These are phyloP conservation scores for Phataginus tricuspis DNA, from an alignment of 2,797 vertebrate species.

Conservation along the genomic window DNA sequence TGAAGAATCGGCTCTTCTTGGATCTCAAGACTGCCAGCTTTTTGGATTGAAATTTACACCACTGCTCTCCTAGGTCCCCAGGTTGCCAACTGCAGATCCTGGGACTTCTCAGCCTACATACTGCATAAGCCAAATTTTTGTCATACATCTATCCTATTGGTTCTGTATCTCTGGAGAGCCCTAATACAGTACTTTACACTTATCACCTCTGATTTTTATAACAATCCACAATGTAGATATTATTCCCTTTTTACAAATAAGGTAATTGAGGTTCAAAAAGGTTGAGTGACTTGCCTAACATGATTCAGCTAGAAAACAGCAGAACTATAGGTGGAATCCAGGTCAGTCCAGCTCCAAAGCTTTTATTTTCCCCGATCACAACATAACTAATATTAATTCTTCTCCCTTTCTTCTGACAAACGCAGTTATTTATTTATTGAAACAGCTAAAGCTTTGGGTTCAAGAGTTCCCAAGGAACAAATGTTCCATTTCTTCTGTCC, in stretches of 20 bases:
- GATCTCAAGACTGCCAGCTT: neutral
- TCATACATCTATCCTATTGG: neutral
- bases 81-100: neutral
- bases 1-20: neutral
- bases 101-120: neutral
- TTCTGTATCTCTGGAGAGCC: conserved; percentile 31
- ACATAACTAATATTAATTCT: neutral
- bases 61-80: neutral
- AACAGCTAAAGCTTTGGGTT: neutral
- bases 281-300: conserved; percentile 14
- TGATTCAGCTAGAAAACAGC: neutral
- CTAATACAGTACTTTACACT: neutral
- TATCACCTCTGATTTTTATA: neutral
- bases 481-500: neutral
- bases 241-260: neutral
- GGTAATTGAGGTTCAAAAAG: neutral
- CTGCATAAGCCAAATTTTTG: neutral
- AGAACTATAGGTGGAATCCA: neutral
- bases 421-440: neutral
- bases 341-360: neutral
- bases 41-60: neutral
- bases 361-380: neutral
- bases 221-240: neutral
- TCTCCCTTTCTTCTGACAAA: conserved; percentile 36
- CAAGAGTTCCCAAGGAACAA: conserved; percentile 18